A percentile compares a stretch with the other conserved stretches of the same genome.
phyloP scores from a whole-genome alignment of 2,113 vertebrate species.

The Symphodus melops region DNA sequence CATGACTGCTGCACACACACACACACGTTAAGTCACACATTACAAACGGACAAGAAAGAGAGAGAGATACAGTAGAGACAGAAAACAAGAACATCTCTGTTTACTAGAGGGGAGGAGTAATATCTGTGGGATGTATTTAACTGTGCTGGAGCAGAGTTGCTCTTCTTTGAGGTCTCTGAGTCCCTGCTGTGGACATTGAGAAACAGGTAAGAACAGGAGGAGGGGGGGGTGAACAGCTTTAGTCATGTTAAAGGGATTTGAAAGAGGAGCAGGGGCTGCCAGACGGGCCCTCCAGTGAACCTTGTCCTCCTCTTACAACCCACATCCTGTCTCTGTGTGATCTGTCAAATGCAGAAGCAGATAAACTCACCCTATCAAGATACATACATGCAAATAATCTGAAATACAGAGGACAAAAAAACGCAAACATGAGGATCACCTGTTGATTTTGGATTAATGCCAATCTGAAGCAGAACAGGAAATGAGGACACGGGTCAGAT shows the following conservation, averaged over 20 bases:
- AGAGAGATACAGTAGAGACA: slow-evolving; percentile 24
- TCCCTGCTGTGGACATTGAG: slow-evolving; percentile 18
- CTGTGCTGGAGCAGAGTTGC: slow-evolving; percentile 1
- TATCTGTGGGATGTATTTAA: slow-evolving; percentile 51
- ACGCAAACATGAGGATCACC: slow-evolving; percentile 84
- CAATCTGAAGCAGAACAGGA: slow-evolving; percentile 87
- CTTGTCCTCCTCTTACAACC: slow-evolving; percentile 80
- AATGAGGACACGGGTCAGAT: slow-evolving; percentile 90
- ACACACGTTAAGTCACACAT: no score
- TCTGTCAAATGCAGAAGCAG: slow-evolving; percentile 56
- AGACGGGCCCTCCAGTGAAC: slow-evolving; percentile 85
- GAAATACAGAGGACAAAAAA: slow-evolving; percentile 18
- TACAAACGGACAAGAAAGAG: slow-evolving; percentile 11
- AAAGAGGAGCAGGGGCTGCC: slow-evolving; percentile 81
- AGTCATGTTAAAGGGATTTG: slow-evolving; percentile 43
- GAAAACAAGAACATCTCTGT: slow-evolving; percentile 63
- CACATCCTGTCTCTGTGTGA: slow-evolving; percentile 86
- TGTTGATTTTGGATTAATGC: slow-evolving; percentile 90
- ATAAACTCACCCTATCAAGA: slow-evolving; percentile 8
- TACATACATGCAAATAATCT: slow-evolving; percentile 20
- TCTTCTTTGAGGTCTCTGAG: slow-evolving; percentile 26
- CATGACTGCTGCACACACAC: slow-evolving; percentile 37
- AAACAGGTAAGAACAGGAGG: slow-evolving; percentile 32
- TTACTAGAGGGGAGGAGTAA: slow-evolving; percentile 53
- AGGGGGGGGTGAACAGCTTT: slow-evolving; percentile 8